These are phyloP conservation scores for Simalia tracyae DNA, from an alignment of 2,797 vertebrate genomes.

Conservation along the genomic window DNA sequence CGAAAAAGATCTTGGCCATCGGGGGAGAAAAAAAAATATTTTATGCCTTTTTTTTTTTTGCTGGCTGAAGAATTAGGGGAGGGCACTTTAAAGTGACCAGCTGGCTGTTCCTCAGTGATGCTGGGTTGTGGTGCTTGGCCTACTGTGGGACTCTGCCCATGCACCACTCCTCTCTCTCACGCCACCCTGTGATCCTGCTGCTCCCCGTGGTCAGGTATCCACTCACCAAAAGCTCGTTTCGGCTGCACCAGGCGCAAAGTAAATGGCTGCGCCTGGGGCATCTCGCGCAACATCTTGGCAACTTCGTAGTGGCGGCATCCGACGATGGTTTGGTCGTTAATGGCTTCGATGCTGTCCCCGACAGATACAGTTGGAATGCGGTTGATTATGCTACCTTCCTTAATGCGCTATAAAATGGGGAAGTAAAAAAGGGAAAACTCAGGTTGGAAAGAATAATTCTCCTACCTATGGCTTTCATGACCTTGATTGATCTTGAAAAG, in stretches of 20 bases:
- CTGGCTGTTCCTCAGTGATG: not conserved
- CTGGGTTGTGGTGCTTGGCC: not conserved
- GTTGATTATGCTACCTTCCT: slow-evolving; percentile 94
- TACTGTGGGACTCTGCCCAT: not conserved
- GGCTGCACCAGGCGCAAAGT: slow-evolving; percentile 91
- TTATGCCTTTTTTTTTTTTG: not conserved
- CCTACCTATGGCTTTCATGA: not conserved
- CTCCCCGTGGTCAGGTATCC: too few relatives aligned
- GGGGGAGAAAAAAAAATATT: not conserved
- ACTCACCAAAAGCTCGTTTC: slow-evolving; percentile 94
- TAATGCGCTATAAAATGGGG: slow-evolving; percentile 83
- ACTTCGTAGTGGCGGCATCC: slow-evolving; percentile 97
- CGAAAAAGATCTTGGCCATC: not conserved
- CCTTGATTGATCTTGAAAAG: not conserved
- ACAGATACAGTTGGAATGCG: slow-evolving; percentile 84
- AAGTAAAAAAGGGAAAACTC: too few relatives aligned
- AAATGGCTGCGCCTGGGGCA: slow-evolving; percentile 85
- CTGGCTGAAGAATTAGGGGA: not conserved
- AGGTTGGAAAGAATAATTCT: not conserved
- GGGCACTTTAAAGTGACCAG: not conserved
- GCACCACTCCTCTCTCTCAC: too few relatives aligned
- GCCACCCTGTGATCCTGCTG: too few relatives aligned
- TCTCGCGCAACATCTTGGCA: slow-evolving; percentile 94
- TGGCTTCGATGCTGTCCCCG: slow-evolving; percentile 97
- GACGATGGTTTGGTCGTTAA: slow-evolving; percentile 96